Evolutionary conservation across 2,113 vertebrate genomes (phyloP), one percentile per base, ranked within the genome.

Genomic region (Theropithecus gelada): DNA sequence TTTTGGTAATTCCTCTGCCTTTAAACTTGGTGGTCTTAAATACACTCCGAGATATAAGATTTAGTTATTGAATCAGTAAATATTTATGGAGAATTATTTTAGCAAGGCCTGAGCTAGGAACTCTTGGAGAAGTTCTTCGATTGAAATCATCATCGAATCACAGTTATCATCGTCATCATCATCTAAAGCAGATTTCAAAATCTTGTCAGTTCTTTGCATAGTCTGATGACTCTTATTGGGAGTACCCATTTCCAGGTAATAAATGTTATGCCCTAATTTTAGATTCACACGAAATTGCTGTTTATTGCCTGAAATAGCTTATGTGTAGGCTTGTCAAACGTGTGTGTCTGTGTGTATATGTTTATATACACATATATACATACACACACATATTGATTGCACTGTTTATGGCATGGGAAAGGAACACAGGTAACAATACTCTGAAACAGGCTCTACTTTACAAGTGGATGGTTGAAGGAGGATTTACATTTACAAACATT

Each of bases 71-170:
- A 88, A 22, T 80, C 35, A 57, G 50, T 38, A 95, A 89, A 55
- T 45, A 43, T 94, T 90, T 89, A 50, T 45, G n/a, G 27, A 9
- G 12, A 43, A 76, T 64, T 93, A n/a, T 88, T 89, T 95, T 92
- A 94, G 23, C 30, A 94, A 70, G 2, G 18, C 22, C 40, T 96
- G 64, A 96, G 38, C 38, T 76, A 35, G 22, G 6, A 6, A 92
- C 23, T 76, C 30, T 7, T 68, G 75, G 1, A 82, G 8, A 45
- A 61, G 1, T 5, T 82, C 9, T 73, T 84, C 14, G 72, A 32
- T 32, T 94, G 11, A 92, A 94, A 70, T 35, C 4, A 25, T 40
- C 32, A 27, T 66, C 6, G 27, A 64, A 13, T 52, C 55, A 20
- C 78, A 35, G 35, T 38, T 40, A 45, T 52, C 7, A 25, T 45